Base-by-base conservation (phyloP, 2,797 vertebrate species). In the Chelonia mydas region DNA sequence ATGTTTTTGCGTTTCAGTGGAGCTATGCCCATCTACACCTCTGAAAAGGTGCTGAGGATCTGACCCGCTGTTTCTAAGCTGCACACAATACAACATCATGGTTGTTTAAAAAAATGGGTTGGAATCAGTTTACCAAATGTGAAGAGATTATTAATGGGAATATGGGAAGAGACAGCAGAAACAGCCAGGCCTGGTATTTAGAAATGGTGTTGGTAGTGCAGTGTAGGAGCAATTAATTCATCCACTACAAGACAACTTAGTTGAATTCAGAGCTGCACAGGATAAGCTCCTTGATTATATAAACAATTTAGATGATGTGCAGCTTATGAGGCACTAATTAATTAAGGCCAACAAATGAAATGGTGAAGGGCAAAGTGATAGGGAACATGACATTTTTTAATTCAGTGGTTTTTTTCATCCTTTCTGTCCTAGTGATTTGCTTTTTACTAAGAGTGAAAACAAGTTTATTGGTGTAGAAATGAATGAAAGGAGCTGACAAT, bases 131-230 rank as follows among this genome's bases (percentile, higher is more conserved):
- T 81, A 13, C 47, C 11, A 65, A 84, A 91, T 28, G 10, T 74
- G 77, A 81, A 53, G 17, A n/a, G 9, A 1, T 13, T 53, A 13
- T 65, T 94, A 86, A 76, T 31, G 25, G 27, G 8, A 3, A 65
- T 86, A 76, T 31, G 33, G 76, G 59, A 88, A 79, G 68, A 86
- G 45, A 68, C 55, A 13, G 33, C 7, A 59, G 86, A 93, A 86
- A 3, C 12, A 88, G 86, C 13, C 8, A 59, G 19, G 37, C 1
- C 6, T 80, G 45, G 76, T 41, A 85, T 94, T 94, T 89, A 31
- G n/a, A 80, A 84, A 84, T 28, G 45, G 10, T 87, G 16, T 50
- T 59, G 19, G 49, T 49, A 12, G 23, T 31, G 4, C 33, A 88
- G 10, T 5, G 4, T 28, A 88, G 6, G 80, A 90, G 84, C 77